Conservation (phyloP, 2,888 invertebrate genomes). For the Rhamphomyia laevipes region DNA sequence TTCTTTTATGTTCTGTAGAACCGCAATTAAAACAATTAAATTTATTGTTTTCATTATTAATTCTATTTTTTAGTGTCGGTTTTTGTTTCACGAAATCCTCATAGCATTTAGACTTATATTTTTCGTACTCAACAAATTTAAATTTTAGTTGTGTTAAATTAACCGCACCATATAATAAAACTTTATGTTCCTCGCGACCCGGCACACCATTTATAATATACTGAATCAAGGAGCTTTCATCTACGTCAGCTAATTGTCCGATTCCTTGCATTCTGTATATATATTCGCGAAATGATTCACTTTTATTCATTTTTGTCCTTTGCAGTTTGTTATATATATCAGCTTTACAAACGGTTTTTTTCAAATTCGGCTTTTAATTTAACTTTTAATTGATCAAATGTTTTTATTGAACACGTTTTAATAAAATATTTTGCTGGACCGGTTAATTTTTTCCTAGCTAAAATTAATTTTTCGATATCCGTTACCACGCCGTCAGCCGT, state of each 20-base stretch:
- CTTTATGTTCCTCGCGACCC: too few species aligned
- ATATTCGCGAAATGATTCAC: slow-evolving; percentile 9
- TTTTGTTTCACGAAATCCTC: not conserved
- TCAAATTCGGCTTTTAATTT: not conserved
- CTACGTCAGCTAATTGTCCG: slow-evolving; percentile 3
- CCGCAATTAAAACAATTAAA: slow-evolving; percentile 12
- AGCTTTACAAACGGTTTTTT: slow-evolving; percentile 3
- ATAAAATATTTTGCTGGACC: not conserved
- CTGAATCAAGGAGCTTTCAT: slow-evolving; percentile 5
- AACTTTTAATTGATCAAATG: not conserved
- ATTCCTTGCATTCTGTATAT: slow-evolving; percentile 7
- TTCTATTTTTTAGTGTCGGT: not conserved
- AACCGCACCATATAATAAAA: slow-evolving; percentile 4
- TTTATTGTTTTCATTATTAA: not conserved
- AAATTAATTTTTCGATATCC: not conserved
- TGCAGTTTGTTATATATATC: slow-evolving; percentile 7
- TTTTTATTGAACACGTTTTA: not conserved
- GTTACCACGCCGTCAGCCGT: not conserved
- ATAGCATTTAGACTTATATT: not conserved
- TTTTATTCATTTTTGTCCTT: slow-evolving; percentile 5
- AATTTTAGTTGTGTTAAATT: slow-evolving; percentile 6
- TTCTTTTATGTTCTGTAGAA: slow-evolving; percentile 4
- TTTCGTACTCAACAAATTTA: slow-evolving; percentile 7
- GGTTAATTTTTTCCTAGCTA: not conserved
- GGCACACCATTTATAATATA: too few species aligned